Conservation (phyloP, 2,888 invertebrate species). For the Allacma fusca region DNA sequence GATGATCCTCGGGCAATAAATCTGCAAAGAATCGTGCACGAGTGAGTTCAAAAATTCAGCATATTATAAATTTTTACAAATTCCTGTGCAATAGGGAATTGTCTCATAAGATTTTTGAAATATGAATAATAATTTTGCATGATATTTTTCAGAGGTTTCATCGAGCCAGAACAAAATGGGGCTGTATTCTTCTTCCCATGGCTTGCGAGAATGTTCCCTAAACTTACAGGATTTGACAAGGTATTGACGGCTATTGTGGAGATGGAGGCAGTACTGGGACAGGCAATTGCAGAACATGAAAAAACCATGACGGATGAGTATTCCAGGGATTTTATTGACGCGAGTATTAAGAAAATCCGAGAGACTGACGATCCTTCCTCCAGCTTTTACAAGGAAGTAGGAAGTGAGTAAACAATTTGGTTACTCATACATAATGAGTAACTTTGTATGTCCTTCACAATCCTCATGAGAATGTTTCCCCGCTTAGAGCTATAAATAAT, state of each 20-base stretch:
- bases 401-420: too few species aligned
- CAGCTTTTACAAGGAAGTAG: too few species aligned
- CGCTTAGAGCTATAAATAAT: too few species aligned
- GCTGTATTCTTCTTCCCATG: slow-evolving; percentile 54
- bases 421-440: too few species aligned
- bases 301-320: slow-evolving; percentile 29
- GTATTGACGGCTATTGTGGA: slow-evolving; percentile 46
- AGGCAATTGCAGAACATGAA: slow-evolving; percentile 47
- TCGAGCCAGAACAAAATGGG: slow-evolving; percentile 56
- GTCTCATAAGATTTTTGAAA: too few species aligned
- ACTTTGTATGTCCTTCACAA: too few species aligned
- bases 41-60: slow-evolving; percentile 46
- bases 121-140: neutral
- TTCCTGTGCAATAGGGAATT: too few species aligned
- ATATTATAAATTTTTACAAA: neutral
- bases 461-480: too few species aligned
- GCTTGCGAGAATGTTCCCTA: slow-evolving; percentile 51
- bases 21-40: slow-evolving; percentile 47
- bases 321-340: slow-evolving; percentile 45
- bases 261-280: slow-evolving; percentile 44
- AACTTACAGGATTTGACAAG: slow-evolving; percentile 51
- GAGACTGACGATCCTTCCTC: too few species aligned
- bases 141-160: slow-evolving; percentile 49
- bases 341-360: slow-evolving; percentile 46
- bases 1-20: slow-evolving; percentile 48